Evolutionary conservation across 2,113 vertebrate species (phyloP).

Genomic region (Semnornis frantzii): DNA sequence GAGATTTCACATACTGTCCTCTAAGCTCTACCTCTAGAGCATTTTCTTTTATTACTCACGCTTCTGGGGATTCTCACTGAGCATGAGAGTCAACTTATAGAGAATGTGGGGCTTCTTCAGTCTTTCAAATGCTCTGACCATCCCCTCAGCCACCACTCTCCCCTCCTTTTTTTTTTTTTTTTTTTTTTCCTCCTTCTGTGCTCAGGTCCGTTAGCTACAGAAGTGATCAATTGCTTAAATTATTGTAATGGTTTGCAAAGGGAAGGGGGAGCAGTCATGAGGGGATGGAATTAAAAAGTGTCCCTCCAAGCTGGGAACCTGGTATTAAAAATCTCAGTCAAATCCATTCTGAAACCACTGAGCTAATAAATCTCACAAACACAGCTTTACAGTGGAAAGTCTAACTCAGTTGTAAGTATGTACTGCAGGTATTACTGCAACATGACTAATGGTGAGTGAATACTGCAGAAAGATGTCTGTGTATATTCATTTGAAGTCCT

Average conservation of each 20-base stretch:
- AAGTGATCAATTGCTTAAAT: slow-evolving; percentile 47
- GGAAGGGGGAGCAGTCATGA: slow-evolving; percentile 22
- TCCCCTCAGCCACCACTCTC: not conserved
- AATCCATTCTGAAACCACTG: slow-evolving; percentile 21
- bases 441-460: slow-evolving; percentile 57
- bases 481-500: slow-evolving; percentile 66
- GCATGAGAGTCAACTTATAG: not conserved
- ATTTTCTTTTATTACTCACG: slow-evolving; percentile 53
- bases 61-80: slow-evolving; percentile 33
- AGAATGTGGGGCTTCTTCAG: not conserved
- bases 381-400: slow-evolving; percentile 57
- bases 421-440: slow-evolving; percentile 60
- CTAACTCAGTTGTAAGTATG: slow-evolving; percentile 64
- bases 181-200: not conserved
- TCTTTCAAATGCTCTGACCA: not conserved
- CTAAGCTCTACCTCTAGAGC: slow-evolving; percentile 48
- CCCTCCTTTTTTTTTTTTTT: not conserved
- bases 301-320: slow-evolving; percentile 68
- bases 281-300: slow-evolving; percentile 51
- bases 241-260: slow-evolving; percentile 29
- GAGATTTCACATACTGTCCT: slow-evolving; percentile 55
- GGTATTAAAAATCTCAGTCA: slow-evolving; percentile 69
- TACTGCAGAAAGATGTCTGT: slow-evolving; percentile 43
- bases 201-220: not conserved
- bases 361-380: slow-evolving; percentile 72